Evolutionary conservation across 2,797 vertebrate genomes (phyloP), one percentile per base, ranked within the genome.

Genomic region (Gymnocypris eckloni): DNA sequence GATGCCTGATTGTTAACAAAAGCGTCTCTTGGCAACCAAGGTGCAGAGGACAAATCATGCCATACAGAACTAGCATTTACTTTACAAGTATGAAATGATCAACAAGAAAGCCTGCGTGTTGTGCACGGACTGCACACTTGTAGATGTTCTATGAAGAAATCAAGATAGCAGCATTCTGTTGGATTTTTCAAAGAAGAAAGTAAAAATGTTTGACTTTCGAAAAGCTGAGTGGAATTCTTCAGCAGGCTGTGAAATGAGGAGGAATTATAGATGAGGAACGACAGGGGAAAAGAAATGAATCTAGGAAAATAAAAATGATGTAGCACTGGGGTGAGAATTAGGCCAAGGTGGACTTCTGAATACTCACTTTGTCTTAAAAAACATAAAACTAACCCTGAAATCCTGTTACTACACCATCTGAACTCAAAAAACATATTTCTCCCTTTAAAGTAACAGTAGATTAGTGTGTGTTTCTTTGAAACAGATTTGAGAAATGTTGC

Each of bases 251-350:
- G 7, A 59, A 78, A 78, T 43, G 13, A 59, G 54, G 22, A 59
- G 76, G 20, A 78, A 78, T 59, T 78, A 59, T 25, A 78, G 22
- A 78, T 78, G 37, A 78, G 61, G 54, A 22, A n/a, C 22, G 39
- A 54, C 20, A 10, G 37, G 20, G 13, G 10, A 41, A 78, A 59
- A 39, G 1, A 52, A 33, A 54, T 13, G 0, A 71, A 50, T 50
- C 43, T 25, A 28, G 45, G 7, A 9, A 56, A 76, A 52, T 4
- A n/a, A n/a, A 28, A 28, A 6, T 9, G 39, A 41, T 59, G 52
- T n/a, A 39, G 75, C 18, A 56, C 75, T 56, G 12, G 52, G 75
- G 75, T 77, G 33, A 77, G 28, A 77, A 56, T 7, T 56, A 39
- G 50, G 33, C 28, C 75, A 77, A n/a, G 10, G 33, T 3, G 3